Evolutionary conservation across 1,140 invertebrate genomes (phyloP).

Genomic region (Cheumatopsyche charites): DNA sequence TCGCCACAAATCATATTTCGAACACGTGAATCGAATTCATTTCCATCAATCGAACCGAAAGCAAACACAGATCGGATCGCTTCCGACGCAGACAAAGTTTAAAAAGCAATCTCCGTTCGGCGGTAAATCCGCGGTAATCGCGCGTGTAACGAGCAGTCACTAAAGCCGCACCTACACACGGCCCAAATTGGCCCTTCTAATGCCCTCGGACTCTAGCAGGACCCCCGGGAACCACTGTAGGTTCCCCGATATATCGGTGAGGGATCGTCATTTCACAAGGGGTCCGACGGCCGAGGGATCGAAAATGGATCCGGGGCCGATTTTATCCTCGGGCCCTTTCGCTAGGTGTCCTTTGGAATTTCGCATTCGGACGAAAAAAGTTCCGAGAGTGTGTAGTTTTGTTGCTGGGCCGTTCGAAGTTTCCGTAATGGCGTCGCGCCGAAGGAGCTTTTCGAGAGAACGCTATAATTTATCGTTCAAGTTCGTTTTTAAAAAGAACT

Average conservation of each 20-base stretch:
- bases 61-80: too few relatives aligned
- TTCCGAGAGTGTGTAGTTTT: background rate
- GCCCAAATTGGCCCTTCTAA: background rate
- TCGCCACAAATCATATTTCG: too few relatives aligned
- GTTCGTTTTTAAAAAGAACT: background rate
- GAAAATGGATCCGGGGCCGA: background rate
- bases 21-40: too few relatives aligned
- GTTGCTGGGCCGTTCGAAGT: background rate
- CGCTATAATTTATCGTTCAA: background rate
- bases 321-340: conserved; percentile 16
- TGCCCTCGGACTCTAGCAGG: background rate
- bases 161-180: background rate
- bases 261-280: conserved; percentile 17
- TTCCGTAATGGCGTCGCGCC: background rate
- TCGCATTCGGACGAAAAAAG: conserved; percentile 16
- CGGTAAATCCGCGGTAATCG: conserved; percentile 5
- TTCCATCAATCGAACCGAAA: too few relatives aligned
- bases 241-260: conserved; percentile 1
- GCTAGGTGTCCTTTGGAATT: background rate
- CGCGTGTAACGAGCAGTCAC: background rate
- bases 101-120: background rate
- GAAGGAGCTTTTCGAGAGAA: background rate
- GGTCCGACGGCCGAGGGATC: conserved; percentile 1
- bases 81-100: background rate
- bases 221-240: background rate